phyloP scores from a whole-genome alignment of 2,113 vertebrate species.

The Perca fluviatilis region DNA sequence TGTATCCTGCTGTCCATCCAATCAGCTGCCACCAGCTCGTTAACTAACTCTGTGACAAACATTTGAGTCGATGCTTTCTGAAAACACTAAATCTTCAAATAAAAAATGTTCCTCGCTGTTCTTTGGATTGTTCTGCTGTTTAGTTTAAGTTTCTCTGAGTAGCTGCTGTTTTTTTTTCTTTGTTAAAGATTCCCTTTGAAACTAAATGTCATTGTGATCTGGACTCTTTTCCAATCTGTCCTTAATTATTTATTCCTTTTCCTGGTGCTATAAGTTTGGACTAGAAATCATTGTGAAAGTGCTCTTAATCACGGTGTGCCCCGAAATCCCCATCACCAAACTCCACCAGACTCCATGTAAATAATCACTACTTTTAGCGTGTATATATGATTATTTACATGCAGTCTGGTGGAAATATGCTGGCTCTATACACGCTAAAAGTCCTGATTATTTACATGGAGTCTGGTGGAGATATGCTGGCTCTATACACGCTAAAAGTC shows the following conservation, averaged over 20 bases:
- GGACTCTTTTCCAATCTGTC: background rate
- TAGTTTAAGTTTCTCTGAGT: background rate
- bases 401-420: too few relatives aligned
- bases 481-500: too few relatives aligned
- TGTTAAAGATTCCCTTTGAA: slow-evolving; percentile 14
- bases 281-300: slow-evolving; percentile 55
- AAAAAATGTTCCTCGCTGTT: background rate
- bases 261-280: slow-evolving; percentile 57
- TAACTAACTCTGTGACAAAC: background rate
- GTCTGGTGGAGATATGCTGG: too few relatives aligned
- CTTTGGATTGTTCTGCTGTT: slow-evolving; percentile 13
- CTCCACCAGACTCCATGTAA: too few relatives aligned
- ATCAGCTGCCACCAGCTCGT: background rate
- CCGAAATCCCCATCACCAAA: too few relatives aligned
- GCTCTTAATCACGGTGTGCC: slow-evolving; percentile 48
- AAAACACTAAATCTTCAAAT: slow-evolving; percentile 29
- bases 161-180: background rate
- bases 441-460: too few relatives aligned
- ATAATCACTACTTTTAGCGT: too few relatives aligned
- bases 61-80: slow-evolving; percentile 2
- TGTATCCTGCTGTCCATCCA: background rate
- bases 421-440: too few relatives aligned
- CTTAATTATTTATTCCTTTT: slow-evolving; percentile 50
- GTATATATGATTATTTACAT: too few relatives aligned
- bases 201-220: background rate